Evolutionary conservation across 2,113 vertebrate species (phyloP), one percentile per base, ranked within the genome.

Genomic region (Pedionomus torquatus): DNA sequence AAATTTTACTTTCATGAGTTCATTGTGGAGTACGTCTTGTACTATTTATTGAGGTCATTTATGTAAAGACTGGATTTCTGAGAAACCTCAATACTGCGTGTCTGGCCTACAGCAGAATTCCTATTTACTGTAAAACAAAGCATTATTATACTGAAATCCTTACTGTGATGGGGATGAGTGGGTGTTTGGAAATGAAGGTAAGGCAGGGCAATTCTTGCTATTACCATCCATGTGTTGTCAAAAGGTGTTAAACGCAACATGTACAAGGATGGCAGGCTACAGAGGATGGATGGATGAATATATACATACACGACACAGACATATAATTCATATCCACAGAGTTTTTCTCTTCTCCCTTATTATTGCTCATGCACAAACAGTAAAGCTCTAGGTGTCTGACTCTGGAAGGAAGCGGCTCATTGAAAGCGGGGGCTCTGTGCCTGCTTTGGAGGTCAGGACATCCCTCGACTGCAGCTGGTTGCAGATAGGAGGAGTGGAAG

Each of bases 1-100:
- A 72, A 90, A 69, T 95, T 78, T 94, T 87, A 84, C 74, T 93
- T 88, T 70, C 48, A 21, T 35, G 79, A 96, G 68, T 95, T 97
- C 85, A 74, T 80, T 69, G 33, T 84, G 58, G 55, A 46, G 81
- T 80, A 54, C n/a, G 48, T 49, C 39, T 70, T 83, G 64, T 61
- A 54, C 54, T 90, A 70, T 94, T 93, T 96, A 71, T 95, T 96
- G 89, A 83, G 33, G 20, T 65, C 30, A 46, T 70, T 89, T 69
- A 60, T 24, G 16, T n/a, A 78, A 85, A 68, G 43, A 58, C 31
- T 70, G 63, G 33, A 74, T 82, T 82, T 85, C 39, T 70, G 37
- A 88, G 84, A 97, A 97, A 91, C 55, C 61, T 78, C 83, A 93
- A 55, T 55, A 68, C 7, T 72, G 60, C 81, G 66, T 92, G 81